Evolutionary conservation across 2,888 invertebrate species (phyloP).

Genomic region (Villa cingulata): DNA sequence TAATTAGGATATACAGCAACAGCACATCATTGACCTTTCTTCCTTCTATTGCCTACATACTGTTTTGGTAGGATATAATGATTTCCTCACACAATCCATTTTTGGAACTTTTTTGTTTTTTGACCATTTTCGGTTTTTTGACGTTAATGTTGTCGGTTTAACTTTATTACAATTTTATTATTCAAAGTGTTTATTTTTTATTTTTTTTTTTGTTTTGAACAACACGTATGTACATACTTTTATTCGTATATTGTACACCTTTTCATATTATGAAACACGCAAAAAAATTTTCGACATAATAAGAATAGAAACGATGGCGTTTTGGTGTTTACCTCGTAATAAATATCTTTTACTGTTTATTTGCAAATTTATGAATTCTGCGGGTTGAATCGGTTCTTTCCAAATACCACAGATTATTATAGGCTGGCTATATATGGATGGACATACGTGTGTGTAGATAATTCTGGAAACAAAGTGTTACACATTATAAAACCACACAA

Average conservation of each 20-base stretch:
- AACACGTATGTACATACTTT: too few relatives aligned
- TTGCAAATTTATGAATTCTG: constrained; percentile 5
- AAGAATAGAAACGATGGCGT: background rate
- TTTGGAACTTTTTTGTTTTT: too few relatives aligned
- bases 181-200: too few relatives aligned
- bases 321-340: constrained; percentile 2
- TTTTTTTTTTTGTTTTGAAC: too few relatives aligned
- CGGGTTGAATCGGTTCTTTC: background rate
- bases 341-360: background rate
- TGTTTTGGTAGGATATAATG: background rate
- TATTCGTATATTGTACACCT: too few relatives aligned
- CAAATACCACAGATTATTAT: too few relatives aligned
- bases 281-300: background rate
- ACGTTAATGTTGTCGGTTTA: background rate
- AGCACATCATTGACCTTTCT: background rate
- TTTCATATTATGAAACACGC: background rate
- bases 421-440: too few relatives aligned
- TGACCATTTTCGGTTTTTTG: too few relatives aligned
- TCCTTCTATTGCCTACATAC: background rate
- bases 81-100: background rate
- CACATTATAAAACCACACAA: too few relatives aligned
- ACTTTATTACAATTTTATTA: too few relatives aligned
- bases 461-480: too few relatives aligned
- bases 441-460: too few relatives aligned
- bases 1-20: background rate